Conservation (phyloP, 2,113 vertebrate genomes). For the Isurus oxyrinchus region DNA sequence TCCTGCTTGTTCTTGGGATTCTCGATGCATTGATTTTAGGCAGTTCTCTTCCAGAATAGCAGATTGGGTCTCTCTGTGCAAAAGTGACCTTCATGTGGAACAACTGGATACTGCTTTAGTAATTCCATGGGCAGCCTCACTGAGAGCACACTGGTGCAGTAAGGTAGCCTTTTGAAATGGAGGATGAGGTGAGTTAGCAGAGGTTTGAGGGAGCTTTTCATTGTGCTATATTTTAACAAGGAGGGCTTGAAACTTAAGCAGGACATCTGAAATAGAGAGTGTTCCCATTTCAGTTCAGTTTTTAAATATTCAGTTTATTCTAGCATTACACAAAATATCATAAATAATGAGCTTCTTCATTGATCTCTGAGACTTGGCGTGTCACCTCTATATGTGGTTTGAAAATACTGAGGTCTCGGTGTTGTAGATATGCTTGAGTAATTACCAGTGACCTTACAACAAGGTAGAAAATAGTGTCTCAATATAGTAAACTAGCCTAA, state of each 20-base stretch:
- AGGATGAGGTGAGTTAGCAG: not conserved
- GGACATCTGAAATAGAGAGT: not conserved
- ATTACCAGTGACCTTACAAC: too few species aligned
- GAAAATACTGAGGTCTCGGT: not conserved
- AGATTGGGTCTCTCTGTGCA: not conserved
- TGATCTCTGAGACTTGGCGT: not conserved
- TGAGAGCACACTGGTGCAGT: not conserved
- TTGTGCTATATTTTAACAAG: not conserved
- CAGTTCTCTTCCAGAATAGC: not conserved
- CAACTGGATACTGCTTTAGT: not conserved
- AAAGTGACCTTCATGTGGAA: not conserved
- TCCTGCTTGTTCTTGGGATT: not conserved
- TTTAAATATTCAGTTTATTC: not conserved
- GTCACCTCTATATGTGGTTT: not conserved
- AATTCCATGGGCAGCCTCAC: not conserved
- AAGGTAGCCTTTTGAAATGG: not conserved
- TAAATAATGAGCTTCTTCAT: not conserved
- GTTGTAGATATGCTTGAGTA: too few species aligned
- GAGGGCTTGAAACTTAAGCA: not conserved
- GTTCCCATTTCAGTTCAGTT: not conserved
- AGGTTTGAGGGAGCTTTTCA: not conserved
- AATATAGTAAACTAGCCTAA: too few species aligned
- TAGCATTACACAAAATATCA: not conserved
- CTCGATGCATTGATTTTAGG: not conserved
- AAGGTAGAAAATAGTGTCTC: too few species aligned